Base-by-base conservation (phyloP, 2,888 invertebrate species). In the Formica aserva region DNA sequence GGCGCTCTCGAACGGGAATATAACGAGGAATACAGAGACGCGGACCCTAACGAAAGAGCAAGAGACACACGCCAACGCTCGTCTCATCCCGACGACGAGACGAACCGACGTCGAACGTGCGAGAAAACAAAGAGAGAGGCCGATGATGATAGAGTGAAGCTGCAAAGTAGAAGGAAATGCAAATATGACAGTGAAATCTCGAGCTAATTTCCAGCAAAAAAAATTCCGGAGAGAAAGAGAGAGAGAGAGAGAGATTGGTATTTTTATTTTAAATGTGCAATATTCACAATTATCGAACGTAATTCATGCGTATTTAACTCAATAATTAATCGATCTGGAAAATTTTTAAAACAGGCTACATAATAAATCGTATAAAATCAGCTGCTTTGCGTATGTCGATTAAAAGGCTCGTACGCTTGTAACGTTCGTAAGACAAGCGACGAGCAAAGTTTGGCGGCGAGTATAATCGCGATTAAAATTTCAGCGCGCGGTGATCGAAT, bases 1-100 rank as follows among this genome's bases (percentile, higher is more conserved):
- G 67, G 55, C 67, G 80, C 72, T 11, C 63, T 84, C 83, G 85
- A 85, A 82, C 84, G 71, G 38, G 65, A n/a, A 52, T n/a, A 41
- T 85, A 85, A 82, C 82, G 82, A 85, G 76, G 62, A 69, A 32
- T 32, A 32, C 6, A 63, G 62, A 45, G 45, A 29, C 63, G 76
- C 35, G 32, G 22, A 29, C 22, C 38, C 83, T 78, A 60, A 77
- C 77, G 69, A 78, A 78, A 55, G 55, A 38, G 57, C 52, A 22
- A 45, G 22, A 71, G 57, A 11, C 32, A 57, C 78, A 57, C 22
- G 71, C 52, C 29, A 45, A 74, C 15, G 13, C 72, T 35, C 11
- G 71, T 71, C 41, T 71, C 77, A 45, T 45, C 32, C 6, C 32
- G 32, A 32, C 67, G 67, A 67, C 63, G 45, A 45, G n/a, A 5